Conservation (phyloP, 2,888 invertebrate genomes). For the Teleogryllus oceanicus region DNA sequence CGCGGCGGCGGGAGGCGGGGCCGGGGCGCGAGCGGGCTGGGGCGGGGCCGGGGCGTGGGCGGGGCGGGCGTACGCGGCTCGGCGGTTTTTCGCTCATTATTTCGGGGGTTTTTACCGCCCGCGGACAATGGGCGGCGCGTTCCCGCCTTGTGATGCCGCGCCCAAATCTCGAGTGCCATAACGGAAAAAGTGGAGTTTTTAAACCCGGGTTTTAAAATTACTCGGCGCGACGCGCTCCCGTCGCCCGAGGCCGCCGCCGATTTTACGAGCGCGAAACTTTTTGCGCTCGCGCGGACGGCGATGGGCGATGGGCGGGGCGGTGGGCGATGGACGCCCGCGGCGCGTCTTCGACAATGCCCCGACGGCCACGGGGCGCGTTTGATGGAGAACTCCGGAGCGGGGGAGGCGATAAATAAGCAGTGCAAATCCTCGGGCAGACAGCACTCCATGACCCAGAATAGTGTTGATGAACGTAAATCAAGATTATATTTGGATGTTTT, state of each 20-base stretch:
- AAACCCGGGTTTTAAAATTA: neutral
- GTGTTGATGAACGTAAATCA: no score
- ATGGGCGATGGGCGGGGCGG: no score
- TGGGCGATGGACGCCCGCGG: no score
- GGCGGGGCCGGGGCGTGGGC: neutral
- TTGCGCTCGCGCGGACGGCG: neutral
- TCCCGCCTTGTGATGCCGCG: conserved; percentile 8
- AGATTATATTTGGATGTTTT: no score
- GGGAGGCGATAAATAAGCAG: no score
- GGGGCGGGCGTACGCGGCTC: neutral
- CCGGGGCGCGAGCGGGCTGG: neutral
- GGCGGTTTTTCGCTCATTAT: conserved; percentile 18
- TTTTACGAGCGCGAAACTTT: neutral
- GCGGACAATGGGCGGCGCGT: conserved; percentile 1
- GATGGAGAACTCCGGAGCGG: no score
- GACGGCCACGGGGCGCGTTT: no score
- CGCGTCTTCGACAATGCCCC: no score
- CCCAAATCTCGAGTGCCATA: conserved; percentile 18
- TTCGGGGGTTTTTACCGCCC: conserved; percentile 7
- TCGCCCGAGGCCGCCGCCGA: neutral
- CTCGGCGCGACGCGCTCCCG: neutral
- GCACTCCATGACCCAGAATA: no score
- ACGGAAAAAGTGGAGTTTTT: conserved; percentile 10
- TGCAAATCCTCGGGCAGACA: no score
- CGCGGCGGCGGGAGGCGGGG: neutral